A percentile compares a stretch with the other conserved stretches of the same genome.
phyloP scores from a whole-genome alignment of 2,113 vertebrate genomes.

The Cinclus cinclus region DNA sequence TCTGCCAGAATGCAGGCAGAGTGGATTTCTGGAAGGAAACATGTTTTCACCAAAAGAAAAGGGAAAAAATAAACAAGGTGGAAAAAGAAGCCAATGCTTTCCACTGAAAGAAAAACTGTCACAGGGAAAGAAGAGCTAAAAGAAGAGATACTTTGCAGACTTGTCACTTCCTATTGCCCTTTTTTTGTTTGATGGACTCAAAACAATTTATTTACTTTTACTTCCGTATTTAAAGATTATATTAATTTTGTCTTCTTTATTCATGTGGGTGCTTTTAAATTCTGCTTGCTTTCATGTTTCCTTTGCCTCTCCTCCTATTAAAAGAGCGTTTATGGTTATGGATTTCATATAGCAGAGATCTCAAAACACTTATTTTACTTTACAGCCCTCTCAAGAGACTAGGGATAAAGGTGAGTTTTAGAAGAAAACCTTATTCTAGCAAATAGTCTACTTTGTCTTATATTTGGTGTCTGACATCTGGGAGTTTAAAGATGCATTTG shows the following conservation, averaged over 20 bases:
- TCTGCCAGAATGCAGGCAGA: not conserved
- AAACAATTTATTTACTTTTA: not conserved
- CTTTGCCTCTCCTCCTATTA: not conserved
- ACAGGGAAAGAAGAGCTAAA: not conserved
- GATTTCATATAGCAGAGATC: not conserved
- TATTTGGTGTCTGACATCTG: not conserved
- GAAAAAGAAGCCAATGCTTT: constrained; percentile 22
- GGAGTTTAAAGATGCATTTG: not conserved
- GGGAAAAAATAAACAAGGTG: constrained; percentile 12
- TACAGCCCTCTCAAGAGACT: not conserved
- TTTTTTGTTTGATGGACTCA: not conserved
- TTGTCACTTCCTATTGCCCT: not conserved
- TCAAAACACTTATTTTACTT: not conserved
- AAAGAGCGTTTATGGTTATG: not conserved
- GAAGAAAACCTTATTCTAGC: not conserved
- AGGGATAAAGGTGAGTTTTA: not conserved
- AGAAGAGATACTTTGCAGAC: not conserved
- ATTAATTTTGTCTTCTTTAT: not conserved
- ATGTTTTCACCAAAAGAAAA: constrained; percentile 34
- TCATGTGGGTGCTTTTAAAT: not conserved
- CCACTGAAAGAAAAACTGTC: constrained; percentile 7
- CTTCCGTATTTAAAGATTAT: not conserved
- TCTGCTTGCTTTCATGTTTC: not conserved
- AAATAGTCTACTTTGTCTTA: not conserved
- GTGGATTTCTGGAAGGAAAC: constrained; percentile 30